A percentile compares a stretch with the other conserved stretches of the same genome.
These are phyloP conservation scores for Ochotona curzoniae DNA, from an alignment of 2,113 vertebrate genomes.

Conservation along the genomic window DNA sequence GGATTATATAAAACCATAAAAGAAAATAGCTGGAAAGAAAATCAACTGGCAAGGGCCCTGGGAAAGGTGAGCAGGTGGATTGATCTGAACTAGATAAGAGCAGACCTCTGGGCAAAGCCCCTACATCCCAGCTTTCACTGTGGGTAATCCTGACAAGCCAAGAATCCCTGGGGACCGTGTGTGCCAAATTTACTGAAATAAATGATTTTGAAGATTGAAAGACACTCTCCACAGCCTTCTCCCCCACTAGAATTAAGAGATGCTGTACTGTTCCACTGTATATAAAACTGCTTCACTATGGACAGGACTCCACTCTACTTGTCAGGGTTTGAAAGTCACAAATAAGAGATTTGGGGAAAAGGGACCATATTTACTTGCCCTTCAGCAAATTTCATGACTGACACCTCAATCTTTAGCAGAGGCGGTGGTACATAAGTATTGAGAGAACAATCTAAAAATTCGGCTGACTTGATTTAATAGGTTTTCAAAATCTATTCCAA, in stretches of 20 bases:
- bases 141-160: too few species aligned
- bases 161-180: background rate
- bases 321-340: background rate
- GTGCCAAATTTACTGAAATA: fast-evolving
- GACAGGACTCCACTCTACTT: background rate
- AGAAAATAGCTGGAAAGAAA: too few species aligned
- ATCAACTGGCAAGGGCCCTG: background rate
- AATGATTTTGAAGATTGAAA: background rate
- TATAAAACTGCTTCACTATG: background rate
- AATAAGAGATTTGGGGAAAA: background rate
- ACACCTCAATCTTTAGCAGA: background rate
- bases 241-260: background rate
- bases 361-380: background rate
- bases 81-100: too few species aligned
- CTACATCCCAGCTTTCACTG: too few species aligned
- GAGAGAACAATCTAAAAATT: conserved; percentile 8
- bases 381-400: background rate
- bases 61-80: background rate
- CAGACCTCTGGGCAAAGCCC: fast-evolving
- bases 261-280: background rate
- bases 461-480: background rate
- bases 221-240: background rate
- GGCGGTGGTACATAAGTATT: background rate
- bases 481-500: background rate
- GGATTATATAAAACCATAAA: background rate